Percentiles rank a stretch among this genome's conserved stretches.
These are phyloP conservation scores for Neosilurus hyrtlii DNA, from an alignment of 2,797 vertebrate species.

Conservation along the genomic window DNA sequence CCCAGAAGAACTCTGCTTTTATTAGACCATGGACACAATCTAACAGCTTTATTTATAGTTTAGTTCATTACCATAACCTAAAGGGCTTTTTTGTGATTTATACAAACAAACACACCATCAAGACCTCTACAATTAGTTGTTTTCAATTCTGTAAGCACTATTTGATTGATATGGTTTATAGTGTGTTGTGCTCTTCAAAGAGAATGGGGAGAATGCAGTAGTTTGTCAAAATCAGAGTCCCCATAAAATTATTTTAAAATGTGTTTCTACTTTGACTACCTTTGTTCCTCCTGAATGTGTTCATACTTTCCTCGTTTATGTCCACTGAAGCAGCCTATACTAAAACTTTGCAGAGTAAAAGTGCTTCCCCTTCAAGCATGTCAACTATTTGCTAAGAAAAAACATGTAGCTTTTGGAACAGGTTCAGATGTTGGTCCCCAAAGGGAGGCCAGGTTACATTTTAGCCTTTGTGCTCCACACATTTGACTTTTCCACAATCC, in stretches of 20 bases:
- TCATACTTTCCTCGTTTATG: slow-evolving; percentile 23
- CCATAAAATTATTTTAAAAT: slow-evolving; percentile 7
- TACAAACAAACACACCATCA: slow-evolving; percentile 28
- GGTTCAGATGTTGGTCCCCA: slow-evolving; percentile 62
- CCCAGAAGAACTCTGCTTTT: slow-evolving; percentile 4
- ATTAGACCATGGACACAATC: neutral
- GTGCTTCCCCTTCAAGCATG: slow-evolving; percentile 56
- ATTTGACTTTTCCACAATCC: slow-evolving; percentile 56
- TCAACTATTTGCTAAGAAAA: slow-evolving; percentile 70
- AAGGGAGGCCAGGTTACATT: slow-evolving; percentile 71
- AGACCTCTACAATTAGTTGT: slow-evolving; percentile 2
- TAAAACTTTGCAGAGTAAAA: slow-evolving; percentile 13
- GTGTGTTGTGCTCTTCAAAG: neutral
- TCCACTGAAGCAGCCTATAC: neutral
- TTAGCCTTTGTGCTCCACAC: slow-evolving; percentile 63
- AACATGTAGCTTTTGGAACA: slow-evolving; percentile 65
- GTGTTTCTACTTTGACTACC: slow-evolving; percentile 1
- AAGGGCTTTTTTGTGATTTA: slow-evolving; percentile 30
- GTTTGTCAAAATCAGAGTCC: slow-evolving; percentile 5
- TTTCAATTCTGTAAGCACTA: slow-evolving; percentile 1
- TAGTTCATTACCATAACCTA: slow-evolving; percentile 18
- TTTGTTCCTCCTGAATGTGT: slow-evolving; percentile 15
- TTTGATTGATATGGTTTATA: slow-evolving; percentile 17
- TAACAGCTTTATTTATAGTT: neutral
- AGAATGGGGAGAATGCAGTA: neutral